Evolutionary conservation across 1,140 invertebrate genomes (phyloP).

Genomic region (Drosophila fuyamai): DNA sequence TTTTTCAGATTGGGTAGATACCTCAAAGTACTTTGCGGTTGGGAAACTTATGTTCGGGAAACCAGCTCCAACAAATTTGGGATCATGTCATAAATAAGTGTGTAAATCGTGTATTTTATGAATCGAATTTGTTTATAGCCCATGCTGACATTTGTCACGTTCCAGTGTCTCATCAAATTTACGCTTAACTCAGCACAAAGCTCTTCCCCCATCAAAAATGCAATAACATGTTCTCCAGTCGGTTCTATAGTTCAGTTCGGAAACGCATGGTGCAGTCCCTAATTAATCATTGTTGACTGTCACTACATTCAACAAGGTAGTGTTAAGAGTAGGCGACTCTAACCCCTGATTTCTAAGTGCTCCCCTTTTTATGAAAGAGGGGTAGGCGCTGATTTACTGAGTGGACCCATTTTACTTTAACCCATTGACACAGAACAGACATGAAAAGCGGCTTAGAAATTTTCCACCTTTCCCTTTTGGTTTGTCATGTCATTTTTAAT

Average conservation of each 20-base stretch:
- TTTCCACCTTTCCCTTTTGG: background rate
- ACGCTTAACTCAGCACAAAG: slow-evolving; percentile 58
- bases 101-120: slow-evolving; percentile 54
- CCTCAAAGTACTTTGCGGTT: slow-evolving; percentile 29
- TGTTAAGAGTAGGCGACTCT: slow-evolving; percentile 1
- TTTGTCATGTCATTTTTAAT: background rate
- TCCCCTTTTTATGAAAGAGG: background rate
- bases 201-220: slow-evolving; percentile 32
- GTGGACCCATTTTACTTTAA: background rate
- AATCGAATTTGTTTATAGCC: slow-evolving; percentile 58
- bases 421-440: slow-evolving; percentile 3
- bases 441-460: slow-evolving; percentile 27
- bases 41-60: slow-evolving; percentile 39
- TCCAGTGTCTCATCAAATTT: slow-evolving; percentile 60
- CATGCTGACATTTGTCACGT: slow-evolving; percentile 64
- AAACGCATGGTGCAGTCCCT: slow-evolving; percentile 28
- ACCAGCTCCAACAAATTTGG: slow-evolving; percentile 8
- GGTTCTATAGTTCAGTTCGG: slow-evolving; percentile 18
- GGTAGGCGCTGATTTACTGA: slow-evolving; percentile 16
- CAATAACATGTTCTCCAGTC: slow-evolving; percentile 11
- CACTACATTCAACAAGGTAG: slow-evolving; percentile 5
- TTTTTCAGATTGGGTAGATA: slow-evolving; percentile 21
- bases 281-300: slow-evolving; percentile 39
- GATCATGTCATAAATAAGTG: slow-evolving; percentile 45
- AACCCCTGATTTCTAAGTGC: slow-evolving; percentile 4